phyloP scores from a whole-genome alignment of 2,797 vertebrate genomes.

The Rhinatrema bivittatum region DNA sequence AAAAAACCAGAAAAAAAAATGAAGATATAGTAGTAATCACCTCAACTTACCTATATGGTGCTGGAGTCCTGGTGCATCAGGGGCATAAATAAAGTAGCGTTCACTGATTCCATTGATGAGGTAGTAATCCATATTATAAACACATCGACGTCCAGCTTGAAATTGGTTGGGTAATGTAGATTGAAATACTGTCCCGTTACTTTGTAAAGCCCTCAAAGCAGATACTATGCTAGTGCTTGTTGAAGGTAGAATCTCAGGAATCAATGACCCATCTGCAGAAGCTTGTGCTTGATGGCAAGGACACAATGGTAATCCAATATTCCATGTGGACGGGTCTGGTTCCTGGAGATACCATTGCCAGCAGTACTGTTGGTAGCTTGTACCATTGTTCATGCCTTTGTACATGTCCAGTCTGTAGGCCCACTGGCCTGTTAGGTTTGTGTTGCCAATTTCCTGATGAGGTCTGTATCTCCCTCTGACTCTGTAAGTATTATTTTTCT shows the following conservation, averaged over 20 bases:
- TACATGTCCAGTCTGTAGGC: conserved; percentile 53
- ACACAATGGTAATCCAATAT: conserved; percentile 41
- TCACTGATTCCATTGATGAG: conserved; percentile 64
- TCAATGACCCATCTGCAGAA: conserved; percentile 52
- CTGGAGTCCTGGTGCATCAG: conserved; percentile 26
- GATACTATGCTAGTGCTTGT: conserved; percentile 21
- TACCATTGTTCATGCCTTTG: background rate
- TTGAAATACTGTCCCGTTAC: conserved; percentile 45
- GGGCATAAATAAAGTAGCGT: conserved; percentile 48
- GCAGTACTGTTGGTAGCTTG: conserved; percentile 48
- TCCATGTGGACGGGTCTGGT: conserved; percentile 54
- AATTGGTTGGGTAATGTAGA: conserved; percentile 54
- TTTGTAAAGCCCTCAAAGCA: conserved; percentile 44
- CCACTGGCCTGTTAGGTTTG: conserved; percentile 54
- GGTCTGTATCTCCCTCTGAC: conserved; percentile 61
- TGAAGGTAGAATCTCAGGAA: conserved; percentile 37
- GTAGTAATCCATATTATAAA: conserved; percentile 61
- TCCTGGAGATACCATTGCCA: conserved; percentile 58
- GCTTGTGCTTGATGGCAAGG: conserved; percentile 63
- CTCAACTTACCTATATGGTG: conserved; percentile 56
- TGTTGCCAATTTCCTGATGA: conserved; percentile 49
- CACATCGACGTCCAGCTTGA: conserved; percentile 61
- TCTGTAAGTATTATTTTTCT: conserved; percentile 52
- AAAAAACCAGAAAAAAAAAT: too few species aligned
- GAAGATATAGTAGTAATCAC: too few species aligned